Base-by-base conservation (phyloP, 1,140 invertebrate species). In the Zaprionus tsacasi region DNA sequence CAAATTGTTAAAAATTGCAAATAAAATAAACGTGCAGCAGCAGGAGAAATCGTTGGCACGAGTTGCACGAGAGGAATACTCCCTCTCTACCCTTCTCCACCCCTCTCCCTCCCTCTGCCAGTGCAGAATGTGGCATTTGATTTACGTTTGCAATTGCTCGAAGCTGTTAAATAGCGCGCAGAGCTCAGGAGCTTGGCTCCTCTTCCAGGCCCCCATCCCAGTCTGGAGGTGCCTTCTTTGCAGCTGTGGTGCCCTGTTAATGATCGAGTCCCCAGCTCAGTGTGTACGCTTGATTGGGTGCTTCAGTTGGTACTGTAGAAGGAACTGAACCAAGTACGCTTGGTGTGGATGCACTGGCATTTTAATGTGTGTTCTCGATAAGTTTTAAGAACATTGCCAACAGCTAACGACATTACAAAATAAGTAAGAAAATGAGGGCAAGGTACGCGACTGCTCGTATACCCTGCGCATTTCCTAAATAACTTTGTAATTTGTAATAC, bases 141-240 rank as follows among this genome's bases (percentile, higher is more conserved):
- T 88, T 88, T 89, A 88, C 78, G 85, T 68, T 83, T 64, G 67
- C 78, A 76, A 79, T 81, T 79, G 78, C 85, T 74, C 43, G 60
- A 70, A 74, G 81, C 78, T 79, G 75, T 88, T 85, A 79, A 89
- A 74, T 60, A 73, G 70, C 55, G 54, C 57, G 33, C 10, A 50
- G 45, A 50, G 17, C 21, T 50, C 21, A 21, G 21, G 21, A 21
- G 21, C 21, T 21, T 21, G 21, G 21, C 21, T 21, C 21, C 21
- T 21, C 21, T 21, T 21, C 21, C 21, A 21, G 21, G 21, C 21
- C 21, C 21, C 21, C 2, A 21, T 2, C 21, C 21, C 21, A 50
- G 17, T 50, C 45, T 2, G 3, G 2, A 3, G 45, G n/a, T 36
- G 6, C 13, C 52, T 33, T 1, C 27, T 1, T 57, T 15, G 55